phyloP scores from a whole-genome alignment of 2,797 vertebrate genomes.

The Eospalax fontanierii region DNA sequence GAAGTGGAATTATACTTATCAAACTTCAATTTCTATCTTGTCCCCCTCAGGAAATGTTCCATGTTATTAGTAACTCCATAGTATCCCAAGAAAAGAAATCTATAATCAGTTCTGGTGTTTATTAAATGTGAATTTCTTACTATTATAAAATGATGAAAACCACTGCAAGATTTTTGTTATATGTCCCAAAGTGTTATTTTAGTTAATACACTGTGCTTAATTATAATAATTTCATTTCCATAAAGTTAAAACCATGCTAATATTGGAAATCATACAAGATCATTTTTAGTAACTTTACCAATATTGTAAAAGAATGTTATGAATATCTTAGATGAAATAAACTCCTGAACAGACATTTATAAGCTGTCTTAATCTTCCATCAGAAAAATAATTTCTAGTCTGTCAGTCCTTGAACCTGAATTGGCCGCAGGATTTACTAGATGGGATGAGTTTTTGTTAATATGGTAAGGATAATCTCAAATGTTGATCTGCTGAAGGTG shows the following conservation, averaged over 20 bases:
- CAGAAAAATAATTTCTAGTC: background rate
- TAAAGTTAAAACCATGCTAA: conserved; percentile 11
- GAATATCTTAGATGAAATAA: background rate
- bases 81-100: background rate
- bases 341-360: background rate
- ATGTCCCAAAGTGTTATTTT: background rate
- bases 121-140: background rate
- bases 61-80: background rate
- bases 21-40: background rate
- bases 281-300: background rate
- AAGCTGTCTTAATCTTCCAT: background rate
- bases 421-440: background rate
- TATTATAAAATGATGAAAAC: background rate
- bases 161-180: background rate
- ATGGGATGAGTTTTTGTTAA: background rate
- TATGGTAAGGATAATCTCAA: background rate
- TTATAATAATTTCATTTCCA: background rate
- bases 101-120: background rate
- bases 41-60: background rate
- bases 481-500: background rate
- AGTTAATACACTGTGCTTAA: background rate
- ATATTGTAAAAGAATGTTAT: background rate
- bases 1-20: background rate
- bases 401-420: background rate
- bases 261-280: background rate